Base-by-base conservation (phyloP, 2,797 vertebrate species). In the Urosaurus nigricauda region DNA sequence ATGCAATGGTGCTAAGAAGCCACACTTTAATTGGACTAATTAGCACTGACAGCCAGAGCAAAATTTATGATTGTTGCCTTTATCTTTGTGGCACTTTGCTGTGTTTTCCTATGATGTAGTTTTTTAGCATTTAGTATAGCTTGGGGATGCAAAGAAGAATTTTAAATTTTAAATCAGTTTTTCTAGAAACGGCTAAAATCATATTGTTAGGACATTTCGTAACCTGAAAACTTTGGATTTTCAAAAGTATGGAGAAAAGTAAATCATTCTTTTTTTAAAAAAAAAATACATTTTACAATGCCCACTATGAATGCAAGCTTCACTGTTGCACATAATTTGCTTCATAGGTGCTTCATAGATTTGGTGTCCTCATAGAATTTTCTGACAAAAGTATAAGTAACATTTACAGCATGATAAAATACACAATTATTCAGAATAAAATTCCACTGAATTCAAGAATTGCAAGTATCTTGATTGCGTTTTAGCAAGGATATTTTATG, bases 271-370 rank as follows among this genome's bases (percentile, higher is more conserved):
- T 16, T 32, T 73, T 71, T n/a, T n/a, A n/a, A n/a, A 87, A 68
- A 58, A 80, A 71, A 70, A 87, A 65, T 73, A 81, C 4, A 81
- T 58, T 65, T 53, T n/a, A 32, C 14, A 87, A n/a, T 43, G 11
- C 17, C 24, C 37, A 43, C 40, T 53, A 80, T 26, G 24, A 21
- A 71, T 43, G 26, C 43, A 79, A 43, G 43, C 21, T 65, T 78
- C 26, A 24, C 43, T 37, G 7, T 47, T 29, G 47, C 5, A 6
- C 16, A 37, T 70, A 47, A 53, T 79, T 51, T 71, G 14, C 56
- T 75, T 58, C 51, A 2, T 11, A 71, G 73, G 43, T 56, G 17
- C n/a, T n/a, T n/a, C n/a, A n/a, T n/a, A 63, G 60, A 60, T 26
- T 70, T 4, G 29, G 43, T 43, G 16, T 60, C 7, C 17, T 74